Percentiles rank a stretch among this genome's conserved stretches.
Evolutionary conservation across 2,113 vertebrate genomes (phyloP).

Genomic region (Trichechus manatus): DNA sequence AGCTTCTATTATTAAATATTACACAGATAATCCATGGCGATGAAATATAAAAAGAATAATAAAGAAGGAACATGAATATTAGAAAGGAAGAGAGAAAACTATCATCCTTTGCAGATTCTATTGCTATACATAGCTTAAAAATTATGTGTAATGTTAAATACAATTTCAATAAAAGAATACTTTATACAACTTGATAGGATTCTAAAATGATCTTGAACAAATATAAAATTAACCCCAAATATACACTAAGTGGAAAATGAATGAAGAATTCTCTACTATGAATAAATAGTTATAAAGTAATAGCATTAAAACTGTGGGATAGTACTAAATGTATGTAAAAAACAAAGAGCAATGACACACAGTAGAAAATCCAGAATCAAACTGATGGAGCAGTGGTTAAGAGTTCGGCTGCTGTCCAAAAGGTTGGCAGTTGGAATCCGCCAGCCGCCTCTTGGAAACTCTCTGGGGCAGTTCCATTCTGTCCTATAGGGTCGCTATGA

Average conservation of each 20-base stretch:
- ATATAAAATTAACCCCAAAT: not conserved
- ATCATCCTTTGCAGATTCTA: not conserved
- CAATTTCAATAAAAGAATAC: not conserved
- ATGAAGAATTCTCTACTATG: not conserved
- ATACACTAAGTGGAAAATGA: constrained; percentile 22
- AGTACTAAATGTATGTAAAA: not conserved
- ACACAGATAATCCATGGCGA: not conserved
- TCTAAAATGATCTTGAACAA: constrained; percentile 46
- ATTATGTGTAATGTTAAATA: not conserved
- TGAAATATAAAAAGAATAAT: constrained; percentile 1
- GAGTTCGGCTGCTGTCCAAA: no score
- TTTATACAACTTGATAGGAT: not conserved
- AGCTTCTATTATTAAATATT: constrained; percentile 34
- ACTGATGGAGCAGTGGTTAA: no score
- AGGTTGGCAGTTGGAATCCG: no score
- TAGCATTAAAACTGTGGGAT: not conserved
- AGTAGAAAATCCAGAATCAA: not conserved
- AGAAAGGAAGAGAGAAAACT: constrained; percentile 18
- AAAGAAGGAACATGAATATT: not conserved
- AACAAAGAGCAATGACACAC: not conserved
- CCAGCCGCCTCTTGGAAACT: no score
- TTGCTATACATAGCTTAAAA: not conserved
- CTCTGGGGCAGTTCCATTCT: no score
- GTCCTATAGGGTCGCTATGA: no score
- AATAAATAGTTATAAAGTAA: not conserved